These are phyloP conservation scores for Amphiprion percula DNA, from an alignment of 2,113 vertebrate genomes.

Conservation along the genomic window DNA sequence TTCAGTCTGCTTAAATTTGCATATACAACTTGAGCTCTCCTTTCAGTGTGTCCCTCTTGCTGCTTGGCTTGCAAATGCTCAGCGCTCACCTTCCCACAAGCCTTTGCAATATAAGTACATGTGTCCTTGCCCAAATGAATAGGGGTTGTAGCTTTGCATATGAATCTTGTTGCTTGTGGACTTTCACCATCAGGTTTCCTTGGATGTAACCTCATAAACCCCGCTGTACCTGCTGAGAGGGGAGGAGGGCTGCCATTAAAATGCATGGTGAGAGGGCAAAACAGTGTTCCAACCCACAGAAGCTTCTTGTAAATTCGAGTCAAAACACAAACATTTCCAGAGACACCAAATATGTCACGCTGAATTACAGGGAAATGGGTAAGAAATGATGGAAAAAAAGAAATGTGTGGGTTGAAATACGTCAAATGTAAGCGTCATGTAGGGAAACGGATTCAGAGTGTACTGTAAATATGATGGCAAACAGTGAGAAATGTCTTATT, in stretches of 20 bases:
- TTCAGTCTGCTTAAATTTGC: constrained; percentile 63
- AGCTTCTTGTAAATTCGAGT: constrained; percentile 45
- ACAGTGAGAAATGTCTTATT: no score
- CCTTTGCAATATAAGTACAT: constrained; percentile 34
- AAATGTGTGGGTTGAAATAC: background rate
- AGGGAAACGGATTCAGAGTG: no score
- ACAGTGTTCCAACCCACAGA: constrained; percentile 24
- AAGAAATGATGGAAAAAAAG: background rate
- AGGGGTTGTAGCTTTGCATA: constrained; percentile 29
- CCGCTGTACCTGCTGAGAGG: background rate
- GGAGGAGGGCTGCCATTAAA: constrained; percentile 41
- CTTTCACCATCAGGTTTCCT: constrained; percentile 27
- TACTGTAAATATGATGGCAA: no score
- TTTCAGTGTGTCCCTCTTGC: constrained; percentile 24
- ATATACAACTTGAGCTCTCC: constrained; percentile 60
- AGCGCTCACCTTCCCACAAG: constrained; percentile 46
- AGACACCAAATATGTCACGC: constrained; percentile 36
- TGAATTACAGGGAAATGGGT: constrained; percentile 25
- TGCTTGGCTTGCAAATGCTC: constrained; percentile 56
- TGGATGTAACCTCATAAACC: constrained; percentile 53
- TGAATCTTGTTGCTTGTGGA: constrained; percentile 35
- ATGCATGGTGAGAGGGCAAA: constrained; percentile 35
- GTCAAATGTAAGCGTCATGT: constrained; percentile 8
- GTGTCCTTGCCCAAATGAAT: constrained; percentile 44
- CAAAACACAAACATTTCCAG: constrained; percentile 50